Evolutionary conservation across 1,140 invertebrate genomes (phyloP).

Genomic region (Oscheius sp.): DNA sequence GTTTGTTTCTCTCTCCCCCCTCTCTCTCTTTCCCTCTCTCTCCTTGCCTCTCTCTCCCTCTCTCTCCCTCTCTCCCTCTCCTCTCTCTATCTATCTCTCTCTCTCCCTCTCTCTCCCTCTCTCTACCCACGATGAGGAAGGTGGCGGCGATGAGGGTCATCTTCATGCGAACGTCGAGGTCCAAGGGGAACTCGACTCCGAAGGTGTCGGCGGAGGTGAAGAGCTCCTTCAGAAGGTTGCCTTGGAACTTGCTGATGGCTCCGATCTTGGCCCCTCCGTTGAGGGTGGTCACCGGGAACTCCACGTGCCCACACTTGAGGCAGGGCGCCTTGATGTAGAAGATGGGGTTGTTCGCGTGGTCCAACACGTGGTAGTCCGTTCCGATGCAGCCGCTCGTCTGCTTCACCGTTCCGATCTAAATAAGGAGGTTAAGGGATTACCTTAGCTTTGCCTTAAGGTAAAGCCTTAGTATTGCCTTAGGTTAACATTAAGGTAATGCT

Average conservation of each 20-base stretch:
- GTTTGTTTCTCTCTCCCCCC: no score
- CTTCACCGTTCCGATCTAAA: no score
- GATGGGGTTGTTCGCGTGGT: background rate
- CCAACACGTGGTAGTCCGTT: background rate
- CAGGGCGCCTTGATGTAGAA: background rate
- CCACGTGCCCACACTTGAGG: background rate
- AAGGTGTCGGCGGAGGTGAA: slow-evolving; percentile 34
- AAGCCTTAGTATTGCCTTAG: no score
- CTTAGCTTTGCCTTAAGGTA: no score
- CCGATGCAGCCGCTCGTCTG: no score
- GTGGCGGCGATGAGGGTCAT: slow-evolving; percentile 17
- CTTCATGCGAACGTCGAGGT: slow-evolving; percentile 25
- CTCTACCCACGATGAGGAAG: slow-evolving; percentile 29
- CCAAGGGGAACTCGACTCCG: slow-evolving; percentile 11
- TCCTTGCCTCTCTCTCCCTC: no score
- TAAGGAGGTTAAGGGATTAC: no score
- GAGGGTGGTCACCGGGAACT: background rate
- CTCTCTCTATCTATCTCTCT: no score
- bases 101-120: no score
- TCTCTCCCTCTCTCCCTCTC: no score
- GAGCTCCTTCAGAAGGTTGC: slow-evolving; percentile 5
- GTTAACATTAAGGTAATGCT: no score
- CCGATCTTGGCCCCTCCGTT: slow-evolving; percentile 1
- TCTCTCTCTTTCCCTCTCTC: no score
- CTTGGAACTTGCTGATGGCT: slow-evolving; percentile 17